Percentiles rank a stretch among this genome's conserved stretches.
Evolutionary conservation across 1,140 invertebrate species (phyloP).

Genomic region (Penaeus indicus): DNA sequence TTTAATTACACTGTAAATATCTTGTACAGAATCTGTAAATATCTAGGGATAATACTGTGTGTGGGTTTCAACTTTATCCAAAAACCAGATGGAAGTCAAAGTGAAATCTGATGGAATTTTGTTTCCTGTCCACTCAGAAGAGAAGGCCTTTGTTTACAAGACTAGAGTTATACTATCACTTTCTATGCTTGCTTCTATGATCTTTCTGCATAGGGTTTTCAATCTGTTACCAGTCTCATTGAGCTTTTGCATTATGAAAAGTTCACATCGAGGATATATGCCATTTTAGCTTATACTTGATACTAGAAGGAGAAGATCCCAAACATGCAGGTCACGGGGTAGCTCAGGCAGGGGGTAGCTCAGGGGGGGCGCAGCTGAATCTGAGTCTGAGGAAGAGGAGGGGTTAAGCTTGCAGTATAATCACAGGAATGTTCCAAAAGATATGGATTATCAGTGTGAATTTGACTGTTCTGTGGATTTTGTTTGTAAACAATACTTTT

Average conservation of each 20-base stretch:
- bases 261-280: not conserved
- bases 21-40: slow-evolving; percentile 61
- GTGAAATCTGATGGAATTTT: no score
- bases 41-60: slow-evolving; percentile 27
- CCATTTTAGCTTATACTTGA: not conserved
- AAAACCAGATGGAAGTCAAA: slow-evolving; percentile 11
- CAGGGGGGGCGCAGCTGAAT: no score
- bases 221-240: not conserved
- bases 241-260: slow-evolving; percentile 24
- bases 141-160: not conserved
- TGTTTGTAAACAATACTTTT: no score
- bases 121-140: no score
- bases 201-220: no score
- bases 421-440: no score
- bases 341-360: no score
- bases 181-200: not conserved
- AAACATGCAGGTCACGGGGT: not conserved
- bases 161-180: not conserved
- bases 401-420: no score
- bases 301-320: not conserved
- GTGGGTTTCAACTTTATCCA: slow-evolving; percentile 30
- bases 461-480: no score
- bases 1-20: slow-evolving; percentile 60
- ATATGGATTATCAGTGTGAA: no score
- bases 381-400: no score